A percentile compares a stretch with the other conserved stretches of the same genome.
Evolutionary conservation across 53 echinoderm and acorn worm species (phyloP).

Genomic region (Temnopleurus reevesii): DNA sequence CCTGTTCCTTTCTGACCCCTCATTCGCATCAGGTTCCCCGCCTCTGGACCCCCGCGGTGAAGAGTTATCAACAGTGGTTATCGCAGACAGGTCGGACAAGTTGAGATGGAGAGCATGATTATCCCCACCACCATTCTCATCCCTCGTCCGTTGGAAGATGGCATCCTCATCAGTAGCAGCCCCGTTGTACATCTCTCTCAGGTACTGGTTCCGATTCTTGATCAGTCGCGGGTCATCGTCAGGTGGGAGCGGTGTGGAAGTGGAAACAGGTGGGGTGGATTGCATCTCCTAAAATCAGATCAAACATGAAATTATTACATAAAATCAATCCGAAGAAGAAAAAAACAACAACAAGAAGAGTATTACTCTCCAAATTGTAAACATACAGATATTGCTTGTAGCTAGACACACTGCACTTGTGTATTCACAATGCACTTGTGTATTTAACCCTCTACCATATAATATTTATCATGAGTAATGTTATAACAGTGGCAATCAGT

Average conservation of each 20-base stretch:
- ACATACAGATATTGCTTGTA: too few species aligned
- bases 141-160: constrained; percentile 61
- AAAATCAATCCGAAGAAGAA: too few species aligned
- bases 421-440: too few species aligned
- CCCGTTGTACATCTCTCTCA: constrained; percentile 53
- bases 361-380: too few species aligned
- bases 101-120: constrained; percentile 31
- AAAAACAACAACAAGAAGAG: too few species aligned
- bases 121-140: not conserved
- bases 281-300: constrained; percentile 71
- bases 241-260: constrained; percentile 94
- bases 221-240: constrained; percentile 75
- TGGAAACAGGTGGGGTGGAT: constrained; percentile 84
- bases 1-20: not conserved
- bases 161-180: constrained; percentile 50
- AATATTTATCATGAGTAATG: too few species aligned
- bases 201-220: constrained; percentile 63
- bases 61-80: not conserved
- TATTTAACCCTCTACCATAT: too few species aligned
- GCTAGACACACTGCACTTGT: too few species aligned
- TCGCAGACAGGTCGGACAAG: constrained; percentile 24
- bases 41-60: not conserved
- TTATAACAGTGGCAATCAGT: too few species aligned
- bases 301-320: not conserved
- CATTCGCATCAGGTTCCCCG: not conserved